A percentile compares a stretch with the other conserved stretches of the same genome.
Conservation (phyloP, 1,140 invertebrate genomes). For the Dufourea novaeangliae region DNA sequence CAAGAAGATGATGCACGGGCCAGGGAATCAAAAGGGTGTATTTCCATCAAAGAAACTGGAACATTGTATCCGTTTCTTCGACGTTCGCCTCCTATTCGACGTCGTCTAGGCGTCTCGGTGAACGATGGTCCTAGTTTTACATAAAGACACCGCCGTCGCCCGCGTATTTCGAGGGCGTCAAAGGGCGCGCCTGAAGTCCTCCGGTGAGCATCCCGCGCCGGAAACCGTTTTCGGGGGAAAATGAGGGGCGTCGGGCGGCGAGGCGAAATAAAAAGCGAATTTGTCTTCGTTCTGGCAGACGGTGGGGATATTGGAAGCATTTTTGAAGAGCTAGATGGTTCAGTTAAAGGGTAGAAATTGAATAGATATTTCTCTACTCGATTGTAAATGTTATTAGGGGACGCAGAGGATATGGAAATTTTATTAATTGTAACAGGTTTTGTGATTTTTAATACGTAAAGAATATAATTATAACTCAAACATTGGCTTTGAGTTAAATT, state of each 20-base stretch:
- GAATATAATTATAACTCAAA: too few species aligned
- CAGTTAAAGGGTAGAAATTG: too few species aligned
- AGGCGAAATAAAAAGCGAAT: background rate
- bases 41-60: conserved; percentile 58
- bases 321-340: background rate
- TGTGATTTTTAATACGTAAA: too few species aligned
- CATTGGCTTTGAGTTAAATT: too few species aligned
- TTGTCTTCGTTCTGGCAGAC: background rate
- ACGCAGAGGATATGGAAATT: too few species aligned
- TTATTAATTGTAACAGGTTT: too few species aligned
- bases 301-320: background rate
- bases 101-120: background rate
- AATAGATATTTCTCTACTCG: too few species aligned
- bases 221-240: too few species aligned
- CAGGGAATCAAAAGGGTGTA: conserved; percentile 50
- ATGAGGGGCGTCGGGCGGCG: background rate
- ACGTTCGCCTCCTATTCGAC: background rate
- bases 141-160: background rate
- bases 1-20: conserved; percentile 39
- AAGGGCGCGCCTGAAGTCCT: too few species aligned
- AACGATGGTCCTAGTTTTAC: conserved; percentile 33
- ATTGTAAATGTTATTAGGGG: too few species aligned
- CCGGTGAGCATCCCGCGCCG: too few species aligned
- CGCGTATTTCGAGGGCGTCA: background rate
- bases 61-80: conserved; percentile 47